A percentile compares a stretch with the other conserved stretches of the same genome.
Evolutionary conservation across 1,140 invertebrate species (phyloP).

Genomic region (Lamellibrachia luymesi): DNA sequence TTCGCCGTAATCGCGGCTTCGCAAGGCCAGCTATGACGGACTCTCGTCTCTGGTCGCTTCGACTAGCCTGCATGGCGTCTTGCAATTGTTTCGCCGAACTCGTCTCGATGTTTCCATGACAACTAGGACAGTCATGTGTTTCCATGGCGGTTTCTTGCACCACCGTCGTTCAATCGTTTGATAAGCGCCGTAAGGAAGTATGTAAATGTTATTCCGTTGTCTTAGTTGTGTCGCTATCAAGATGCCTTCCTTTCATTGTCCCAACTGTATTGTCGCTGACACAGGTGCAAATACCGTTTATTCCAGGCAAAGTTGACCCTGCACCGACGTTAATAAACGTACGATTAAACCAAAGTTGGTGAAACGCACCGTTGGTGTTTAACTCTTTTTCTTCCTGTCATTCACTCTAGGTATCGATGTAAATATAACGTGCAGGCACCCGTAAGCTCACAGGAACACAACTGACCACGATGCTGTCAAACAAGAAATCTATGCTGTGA

Average conservation of each 20-base stretch:
- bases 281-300: neutral
- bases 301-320: neutral
- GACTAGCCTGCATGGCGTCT: neutral
- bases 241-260: neutral
- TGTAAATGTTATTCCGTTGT: neutral
- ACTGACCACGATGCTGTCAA: neutral
- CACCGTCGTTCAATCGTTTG: neutral
- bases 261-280: neutral
- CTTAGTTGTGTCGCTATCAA: neutral
- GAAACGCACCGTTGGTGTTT: too few species aligned
- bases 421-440: neutral
- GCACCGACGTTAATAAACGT: neutral
- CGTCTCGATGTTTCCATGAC: neutral
- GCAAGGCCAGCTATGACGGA: neutral
- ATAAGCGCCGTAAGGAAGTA: neutral
- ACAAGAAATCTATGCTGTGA: neutral
- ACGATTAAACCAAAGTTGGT: too few species aligned
- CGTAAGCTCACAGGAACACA: neutral
- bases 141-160: neutral
- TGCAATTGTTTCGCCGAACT: neutral
- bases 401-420: neutral
- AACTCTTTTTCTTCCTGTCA: neutral
- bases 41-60: neutral
- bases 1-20: neutral
- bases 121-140: neutral